Base-by-base conservation (phyloP, 2,797 vertebrate genomes). In the Epinephelus malabaricus region DNA sequence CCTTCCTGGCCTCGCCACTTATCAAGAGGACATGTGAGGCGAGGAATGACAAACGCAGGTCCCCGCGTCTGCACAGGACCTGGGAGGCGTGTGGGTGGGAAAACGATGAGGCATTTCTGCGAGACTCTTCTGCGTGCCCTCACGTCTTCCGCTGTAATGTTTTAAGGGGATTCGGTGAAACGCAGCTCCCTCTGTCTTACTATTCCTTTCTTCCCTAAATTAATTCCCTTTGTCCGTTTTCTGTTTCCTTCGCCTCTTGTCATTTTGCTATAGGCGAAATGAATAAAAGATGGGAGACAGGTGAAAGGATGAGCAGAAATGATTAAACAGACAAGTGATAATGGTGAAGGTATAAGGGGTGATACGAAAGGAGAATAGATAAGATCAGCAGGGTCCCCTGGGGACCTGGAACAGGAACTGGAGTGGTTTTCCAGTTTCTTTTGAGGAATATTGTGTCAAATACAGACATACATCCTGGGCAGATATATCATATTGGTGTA, bases 261-360 rank as follows among this genome's bases (percentile, higher is more conserved):
- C 55, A 74, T 79, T 73, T 78, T 45, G 69, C 83, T 63, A 17
- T 19, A 15, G 76, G 80, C 67, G 61, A 81, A 81, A 87, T 89
- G 40, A 87, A 89, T 87, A 84, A 87, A 87, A 83, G 59, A 86
- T 85, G 58, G 49, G 76, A 49, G 62, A 70, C 77, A 71, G 78
- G 73, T 91, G 69, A 62, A 69, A 67, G 68, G 66, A 73, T 66
- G 69, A 64, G 27, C 59, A 75, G 53, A 76, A 69, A 87, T 64
- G 30, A 86, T 89, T 80, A 79, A 78, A 75, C 67, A 67, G 69
- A 79, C 73, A 81, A 65, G 67, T 61, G 76, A 76, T 79, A 53
- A 65, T 65, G 60, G 58, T 19, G 18, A 58, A 72, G 60, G 19
- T 73, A 49, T 40, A 56, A 40, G 23, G 15, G 30, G 4, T 60